Base-by-base conservation (phyloP, 1,140 invertebrate species). In the Campodea augens region DNA sequence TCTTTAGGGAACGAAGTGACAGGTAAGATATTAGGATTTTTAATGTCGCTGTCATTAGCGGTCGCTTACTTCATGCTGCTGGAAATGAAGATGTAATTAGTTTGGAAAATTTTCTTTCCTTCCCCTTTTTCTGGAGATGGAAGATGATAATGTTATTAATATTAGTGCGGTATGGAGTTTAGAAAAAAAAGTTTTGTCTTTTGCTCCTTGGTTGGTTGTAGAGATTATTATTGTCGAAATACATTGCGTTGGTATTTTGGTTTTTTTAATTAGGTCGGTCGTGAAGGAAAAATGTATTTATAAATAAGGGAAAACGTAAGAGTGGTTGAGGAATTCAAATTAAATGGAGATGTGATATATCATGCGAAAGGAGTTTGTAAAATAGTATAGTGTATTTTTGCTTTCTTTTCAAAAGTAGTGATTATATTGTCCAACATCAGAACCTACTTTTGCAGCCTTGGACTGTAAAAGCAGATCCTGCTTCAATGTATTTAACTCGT, bases 1-100 rank as follows among this genome's bases (percentile, higher is more conserved):
- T 91, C 55, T 92, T 92, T 72, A 74, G 81, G 57, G 79, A 81
- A 63, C 77, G 76, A 56, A 82, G 83, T 63, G 80, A 77, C 69
- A 83, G 81, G 82, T 85, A 72, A 70, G 75, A 58, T 25, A 15
- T 36, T 21, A 25, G 24, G 24, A 43, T 43, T 25, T 20, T 29
- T 36, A 43, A 47, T 43, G 38, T 32, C 38, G 23, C 24, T 23
- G 18, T 12, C 12, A 43, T 27, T 36, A 25, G 22, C n/a, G 39
- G 19, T 41, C 15, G 23, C 15, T 22, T 5, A 41, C n/a, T 3
- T 22, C 22, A 20, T 7, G 7, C 7, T 39, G 7, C 19, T 39
- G 7, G 10, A 12, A 39, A 10, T 39, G 7, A 20, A 10, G 7
- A 12, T n/a, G 19, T 39, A n/a, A 20, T 39, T 19, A n/a, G 10